Percentiles rank a stretch among this genome's conserved stretches.
Evolutionary conservation across 1,140 invertebrate genomes (phyloP).

Genomic region (Tyrophagus putrescentiae): DNA sequence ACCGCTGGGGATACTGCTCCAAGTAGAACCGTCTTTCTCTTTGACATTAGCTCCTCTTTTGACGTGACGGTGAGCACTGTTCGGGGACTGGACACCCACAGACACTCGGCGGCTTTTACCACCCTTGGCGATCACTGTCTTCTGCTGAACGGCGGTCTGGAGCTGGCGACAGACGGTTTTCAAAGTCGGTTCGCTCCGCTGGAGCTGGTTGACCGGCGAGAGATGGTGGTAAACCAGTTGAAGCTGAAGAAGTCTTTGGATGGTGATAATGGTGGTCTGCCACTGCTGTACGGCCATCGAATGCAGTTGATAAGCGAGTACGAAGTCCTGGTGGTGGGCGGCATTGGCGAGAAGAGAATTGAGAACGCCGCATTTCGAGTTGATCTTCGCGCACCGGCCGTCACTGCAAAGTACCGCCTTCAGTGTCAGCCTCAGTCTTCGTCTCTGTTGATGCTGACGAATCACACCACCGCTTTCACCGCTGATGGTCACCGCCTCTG

Average conservation of each 20-base stretch:
- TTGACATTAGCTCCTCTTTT: too few relatives aligned
- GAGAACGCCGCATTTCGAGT: not conserved
- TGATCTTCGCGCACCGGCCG: not conserved
- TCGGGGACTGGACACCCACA: not conserved
- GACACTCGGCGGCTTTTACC: not conserved
- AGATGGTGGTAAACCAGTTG: not conserved
- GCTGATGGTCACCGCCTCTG: constrained; percentile 30
- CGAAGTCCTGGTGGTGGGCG: not conserved
- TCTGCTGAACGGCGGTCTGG: constrained; percentile 2
- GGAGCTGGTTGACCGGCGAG: not conserved
- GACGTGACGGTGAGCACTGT: too few relatives aligned
- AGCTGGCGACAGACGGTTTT: too few relatives aligned
- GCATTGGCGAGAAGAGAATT: not conserved
- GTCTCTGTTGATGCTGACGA: too few relatives aligned
- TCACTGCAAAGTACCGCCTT: not conserved
- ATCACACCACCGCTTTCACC: too few relatives aligned
- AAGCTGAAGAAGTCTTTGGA: not conserved
- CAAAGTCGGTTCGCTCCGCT: not conserved
- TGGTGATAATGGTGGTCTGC: not conserved
- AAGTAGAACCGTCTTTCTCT: too few relatives aligned
- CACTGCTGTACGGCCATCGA: constrained; percentile 6
- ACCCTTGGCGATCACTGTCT: not conserved
- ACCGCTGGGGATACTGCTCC: too few relatives aligned
- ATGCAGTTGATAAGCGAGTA: not conserved
- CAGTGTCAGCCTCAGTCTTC: too few relatives aligned